Percentiles rank a stretch among this genome's conserved stretches.
Conservation (phyloP, 2,797 vertebrate genomes). For the Cossypha heuglini region DNA sequence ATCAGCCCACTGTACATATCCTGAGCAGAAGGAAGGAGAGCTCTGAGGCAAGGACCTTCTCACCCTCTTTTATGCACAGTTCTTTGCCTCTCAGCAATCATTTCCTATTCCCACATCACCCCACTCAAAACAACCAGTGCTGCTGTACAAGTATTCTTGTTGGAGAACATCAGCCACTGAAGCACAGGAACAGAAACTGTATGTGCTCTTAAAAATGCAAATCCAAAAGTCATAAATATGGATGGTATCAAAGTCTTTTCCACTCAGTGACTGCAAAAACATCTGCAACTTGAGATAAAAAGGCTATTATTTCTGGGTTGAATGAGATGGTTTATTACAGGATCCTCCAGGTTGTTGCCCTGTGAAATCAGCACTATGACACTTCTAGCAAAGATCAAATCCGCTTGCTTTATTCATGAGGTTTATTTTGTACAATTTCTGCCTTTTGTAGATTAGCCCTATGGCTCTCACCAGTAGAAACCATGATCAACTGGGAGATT, state of each 20-base stretch:
- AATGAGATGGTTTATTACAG: background rate
- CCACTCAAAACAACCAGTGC: background rate
- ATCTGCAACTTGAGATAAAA: background rate
- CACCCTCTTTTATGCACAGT: background rate
- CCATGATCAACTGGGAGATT: background rate
- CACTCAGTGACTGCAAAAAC: background rate
- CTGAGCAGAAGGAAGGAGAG: slow-evolving; percentile 11
- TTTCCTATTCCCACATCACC: background rate
- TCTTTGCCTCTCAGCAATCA: background rate
- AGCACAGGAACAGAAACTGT: background rate
- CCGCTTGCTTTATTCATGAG: background rate
- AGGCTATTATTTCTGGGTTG: background rate
- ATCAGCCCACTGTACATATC: slow-evolving; percentile 77
- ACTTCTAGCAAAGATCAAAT: background rate
- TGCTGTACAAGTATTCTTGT: background rate
- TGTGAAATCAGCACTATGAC: background rate
- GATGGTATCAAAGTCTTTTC: background rate
- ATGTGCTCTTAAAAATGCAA: background rate
- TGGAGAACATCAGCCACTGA: background rate
- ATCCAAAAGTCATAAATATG: background rate
- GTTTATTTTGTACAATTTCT: background rate
- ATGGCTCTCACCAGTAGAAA: background rate
- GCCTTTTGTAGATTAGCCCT: background rate
- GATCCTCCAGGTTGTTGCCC: background rate
- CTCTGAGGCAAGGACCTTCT: background rate